Evolutionary conservation across 2,888 invertebrate genomes (phyloP), one percentile per base, ranked within the genome.

Genomic region (Zaprionus lineosus): DNA sequence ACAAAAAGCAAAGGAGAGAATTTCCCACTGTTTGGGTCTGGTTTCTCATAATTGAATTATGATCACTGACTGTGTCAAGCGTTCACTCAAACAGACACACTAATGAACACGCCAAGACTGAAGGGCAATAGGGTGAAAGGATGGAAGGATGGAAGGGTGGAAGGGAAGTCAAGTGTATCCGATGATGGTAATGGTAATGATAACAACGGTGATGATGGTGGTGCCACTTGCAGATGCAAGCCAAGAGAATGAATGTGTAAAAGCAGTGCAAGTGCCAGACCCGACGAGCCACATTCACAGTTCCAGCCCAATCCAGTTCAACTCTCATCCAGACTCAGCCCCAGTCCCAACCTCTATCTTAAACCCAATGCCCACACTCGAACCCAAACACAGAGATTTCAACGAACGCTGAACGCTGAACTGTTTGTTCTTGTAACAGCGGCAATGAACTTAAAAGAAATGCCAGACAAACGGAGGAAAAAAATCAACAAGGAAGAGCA

Each of bases 381-480:
- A 29, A 24, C 12, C 11, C 12, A 31, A 31, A 31, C 31, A 31
- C n/a, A n/a, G 3, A 8, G 24, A 46, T 43, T 11, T 43, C 24
- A 48, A 33, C n/a, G n/a, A n/a, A n/a, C n/a, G n/a, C 50, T 31
- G 26, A 14, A 14, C 24, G 46, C 48, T 33, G 24, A 24, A n/a
- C 50, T 26, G 14, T 33, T 21, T 29, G 19, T 14, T 50, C 24
- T 37, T 40, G 15, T 19, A 31, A 14, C 21, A 47, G 67, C 82
- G 86, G 81, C 86, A 81, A 81, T 86, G 81, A 81, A 81, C 81
- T 86, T 78, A 63, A 77, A 84, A 74, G 47, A 63, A 84, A 60
- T 56, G 61, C 62, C 84, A 77, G 78, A 61, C 84, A 74, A 77
- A 72, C 43, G 81, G 15, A 37, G 21, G 16, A 36, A 57, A 59